Percentiles rank a stretch among this genome's conserved stretches.
These are phyloP conservation scores for Drosophila algonquin DNA, from an alignment of 2,888 invertebrate species.

Conservation along the genomic window DNA sequence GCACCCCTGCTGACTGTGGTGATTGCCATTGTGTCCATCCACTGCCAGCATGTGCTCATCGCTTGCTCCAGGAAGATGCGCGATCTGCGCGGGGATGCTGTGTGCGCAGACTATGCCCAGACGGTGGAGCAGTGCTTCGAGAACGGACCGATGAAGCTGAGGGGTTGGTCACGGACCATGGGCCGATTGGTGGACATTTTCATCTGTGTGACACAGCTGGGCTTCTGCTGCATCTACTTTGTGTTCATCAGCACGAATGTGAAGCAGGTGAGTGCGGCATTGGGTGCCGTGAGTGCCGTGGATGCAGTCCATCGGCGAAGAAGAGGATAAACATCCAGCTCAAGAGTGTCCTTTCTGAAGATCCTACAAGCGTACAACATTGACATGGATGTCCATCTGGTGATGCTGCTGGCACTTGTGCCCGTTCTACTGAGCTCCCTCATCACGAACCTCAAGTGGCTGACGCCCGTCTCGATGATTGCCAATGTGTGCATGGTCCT, in stretches of 20 bases:
- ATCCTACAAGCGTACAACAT: constrained; percentile 88
- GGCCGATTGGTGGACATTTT: constrained; percentile 92
- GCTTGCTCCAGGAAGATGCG: constrained; percentile 89
- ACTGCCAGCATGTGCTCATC: constrained; percentile 96
- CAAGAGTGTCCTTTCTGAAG: constrained; percentile 83
- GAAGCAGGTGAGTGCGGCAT: constrained; percentile 86
- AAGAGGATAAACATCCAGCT: neutral
- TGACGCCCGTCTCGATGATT: constrained; percentile 90
- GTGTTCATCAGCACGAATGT: constrained; percentile 96
- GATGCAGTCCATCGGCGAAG: neutral
- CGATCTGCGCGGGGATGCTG: constrained; percentile 85
- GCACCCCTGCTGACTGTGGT: constrained; percentile 91
- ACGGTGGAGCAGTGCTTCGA: constrained; percentile 93
- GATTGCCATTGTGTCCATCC: constrained; percentile 93
- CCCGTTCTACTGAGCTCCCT: constrained; percentile 90
- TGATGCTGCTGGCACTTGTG: constrained; percentile 89
- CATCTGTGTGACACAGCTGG: constrained; percentile 97
- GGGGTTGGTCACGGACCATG: constrained; percentile 87
- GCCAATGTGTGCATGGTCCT: constrained; percentile 91
- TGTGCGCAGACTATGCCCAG: constrained; percentile 90
- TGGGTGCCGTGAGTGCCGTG: constrained; percentile 82
- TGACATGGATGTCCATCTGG: constrained; percentile 87
- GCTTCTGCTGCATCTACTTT: constrained; percentile 98
- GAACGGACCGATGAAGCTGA: constrained; percentile 88
- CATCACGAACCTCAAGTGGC: constrained; percentile 90